phyloP scores from a whole-genome alignment of 1,140 invertebrate species.

The Penaeus japonicus region DNA sequence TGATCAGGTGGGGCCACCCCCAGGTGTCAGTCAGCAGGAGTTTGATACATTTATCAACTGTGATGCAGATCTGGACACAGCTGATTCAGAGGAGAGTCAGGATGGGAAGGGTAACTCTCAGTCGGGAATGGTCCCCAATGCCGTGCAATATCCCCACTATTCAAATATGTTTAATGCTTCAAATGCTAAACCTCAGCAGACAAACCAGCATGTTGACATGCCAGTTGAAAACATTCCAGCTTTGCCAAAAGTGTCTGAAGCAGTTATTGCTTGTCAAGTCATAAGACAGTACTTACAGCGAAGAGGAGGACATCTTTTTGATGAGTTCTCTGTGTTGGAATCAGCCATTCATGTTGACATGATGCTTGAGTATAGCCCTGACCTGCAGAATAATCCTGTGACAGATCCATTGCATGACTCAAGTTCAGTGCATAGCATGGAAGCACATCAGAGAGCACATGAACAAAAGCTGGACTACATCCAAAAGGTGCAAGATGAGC shows the following conservation, averaged over 20 bases:
- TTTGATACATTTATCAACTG: slow-evolving; percentile 32
- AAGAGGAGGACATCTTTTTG: slow-evolving; percentile 33
- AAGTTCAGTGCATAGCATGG: slow-evolving; percentile 42
- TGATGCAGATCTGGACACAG: slow-evolving; percentile 2
- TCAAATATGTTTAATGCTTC: slow-evolving; percentile 14
- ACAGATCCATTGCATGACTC: slow-evolving; percentile 46
- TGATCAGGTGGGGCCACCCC: slow-evolving; percentile 35
- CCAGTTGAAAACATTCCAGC: background rate
- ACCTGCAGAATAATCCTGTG: slow-evolving; percentile 21
- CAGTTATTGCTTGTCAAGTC: slow-evolving; percentile 43
- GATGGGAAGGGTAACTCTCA: background rate
- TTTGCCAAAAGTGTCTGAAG: slow-evolving; percentile 30
- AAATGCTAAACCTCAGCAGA: background rate
- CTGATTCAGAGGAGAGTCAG: background rate
- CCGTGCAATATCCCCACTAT: slow-evolving; percentile 25
- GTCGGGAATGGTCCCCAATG: background rate
- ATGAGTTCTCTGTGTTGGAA: slow-evolving; percentile 48
- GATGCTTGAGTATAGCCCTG: slow-evolving; percentile 35
- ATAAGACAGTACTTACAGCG: slow-evolving; percentile 43
- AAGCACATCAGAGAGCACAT: slow-evolving; percentile 25
- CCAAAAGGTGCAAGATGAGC: slow-evolving; percentile 38
- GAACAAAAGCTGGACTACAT: slow-evolving; percentile 29
- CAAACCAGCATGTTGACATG: background rate
- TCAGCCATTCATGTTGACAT: slow-evolving; percentile 44
- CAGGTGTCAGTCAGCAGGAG: slow-evolving; percentile 35